A percentile compares a stretch with the other conserved stretches of the same genome.
Conservation (phyloP, 2,797 vertebrate genomes). For the Hyperoplus immaculatus region DNA sequence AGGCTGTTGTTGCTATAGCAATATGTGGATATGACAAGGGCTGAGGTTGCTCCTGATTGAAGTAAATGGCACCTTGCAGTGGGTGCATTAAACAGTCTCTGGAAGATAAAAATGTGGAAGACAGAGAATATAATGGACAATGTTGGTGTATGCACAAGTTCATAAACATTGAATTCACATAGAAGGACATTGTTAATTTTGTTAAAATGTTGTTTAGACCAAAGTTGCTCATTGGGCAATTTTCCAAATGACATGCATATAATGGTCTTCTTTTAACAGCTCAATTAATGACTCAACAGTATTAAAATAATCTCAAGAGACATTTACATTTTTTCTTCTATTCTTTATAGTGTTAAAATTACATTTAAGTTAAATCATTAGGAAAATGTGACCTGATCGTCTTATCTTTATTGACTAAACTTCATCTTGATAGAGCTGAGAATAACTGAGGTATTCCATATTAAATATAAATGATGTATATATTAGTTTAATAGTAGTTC, state of each 20-base stretch:
- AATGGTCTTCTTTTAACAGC: not conserved
- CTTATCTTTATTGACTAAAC: not conserved
- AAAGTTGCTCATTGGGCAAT: not conserved
- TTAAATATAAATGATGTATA: not conserved
- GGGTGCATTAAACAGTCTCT: slow-evolving; percentile 44
- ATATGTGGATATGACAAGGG: slow-evolving; percentile 88
- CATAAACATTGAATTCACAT: not conserved
- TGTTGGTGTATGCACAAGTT: not conserved
- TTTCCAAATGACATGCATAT: not conserved
- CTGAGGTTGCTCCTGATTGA: slow-evolving; percentile 86
- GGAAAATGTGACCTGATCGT: not conserved
- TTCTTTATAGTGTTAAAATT: not conserved
- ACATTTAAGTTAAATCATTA: not conserved
- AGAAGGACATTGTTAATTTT: not conserved
- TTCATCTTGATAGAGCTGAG: not conserved
- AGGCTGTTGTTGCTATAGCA: slow-evolving; percentile 91
- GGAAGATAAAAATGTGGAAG: not conserved
- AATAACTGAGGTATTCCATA: not conserved
- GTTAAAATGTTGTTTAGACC: not conserved
- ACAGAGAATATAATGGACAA: not conserved
- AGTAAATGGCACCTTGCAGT: slow-evolving; percentile 82
- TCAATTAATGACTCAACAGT: not conserved
- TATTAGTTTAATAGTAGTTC: not conserved
- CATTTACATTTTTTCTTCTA: not conserved
- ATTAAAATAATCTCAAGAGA: not conserved